Evolutionary conservation across 2,113 vertebrate species (phyloP), one percentile per base, ranked within the genome.

Genomic region (Baryphthengus martii): DNA sequence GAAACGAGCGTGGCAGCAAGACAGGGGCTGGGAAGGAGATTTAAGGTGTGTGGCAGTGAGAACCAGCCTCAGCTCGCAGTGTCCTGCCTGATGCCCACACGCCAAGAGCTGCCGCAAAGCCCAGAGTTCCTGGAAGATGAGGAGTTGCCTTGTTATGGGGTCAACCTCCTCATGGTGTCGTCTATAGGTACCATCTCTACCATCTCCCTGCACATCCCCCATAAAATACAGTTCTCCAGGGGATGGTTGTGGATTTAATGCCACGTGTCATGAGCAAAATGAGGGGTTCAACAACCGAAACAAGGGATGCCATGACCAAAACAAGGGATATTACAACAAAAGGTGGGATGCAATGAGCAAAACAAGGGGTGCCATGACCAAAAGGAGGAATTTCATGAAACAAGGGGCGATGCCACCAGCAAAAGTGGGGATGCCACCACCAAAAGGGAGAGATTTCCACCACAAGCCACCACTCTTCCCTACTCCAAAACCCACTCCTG

Each of bases 1-100:
- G 3, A 17, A 65, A 23, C 0, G 3, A 26, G 11, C 0, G 1
- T 3, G 14, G 21, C 45, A n/a, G 50, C 24, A 40, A 29, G 28
- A 39, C 6, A 0, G 53, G n/a, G 17, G 4, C 10, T 4, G 28
- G 39, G 62, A 29, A 63, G 39, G 62, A 42, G 39, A 29, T 63
- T 40, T 28, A 63, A 26, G 37, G 61, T 40, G 26, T 63, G 26
- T 11, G 61, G 37, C 33, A 11, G 16, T 0, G 10, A 71, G 83
- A 23, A 47, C 53, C 11, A 47, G 29, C 47, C 53, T 50, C 47
- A 29, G 14, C 29, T 47, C 21, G 1, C 45, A 1, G 10, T 2
- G 6, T 3, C 45, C 47, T 15, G 61, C 3, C 7, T 2, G 25
- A 31, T 25, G 33, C 24, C 20, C 26, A 7, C 6, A 1, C 3